phyloP scores from a whole-genome alignment of 2,797 vertebrate species.

The Ataeniobius toweri region DNA sequence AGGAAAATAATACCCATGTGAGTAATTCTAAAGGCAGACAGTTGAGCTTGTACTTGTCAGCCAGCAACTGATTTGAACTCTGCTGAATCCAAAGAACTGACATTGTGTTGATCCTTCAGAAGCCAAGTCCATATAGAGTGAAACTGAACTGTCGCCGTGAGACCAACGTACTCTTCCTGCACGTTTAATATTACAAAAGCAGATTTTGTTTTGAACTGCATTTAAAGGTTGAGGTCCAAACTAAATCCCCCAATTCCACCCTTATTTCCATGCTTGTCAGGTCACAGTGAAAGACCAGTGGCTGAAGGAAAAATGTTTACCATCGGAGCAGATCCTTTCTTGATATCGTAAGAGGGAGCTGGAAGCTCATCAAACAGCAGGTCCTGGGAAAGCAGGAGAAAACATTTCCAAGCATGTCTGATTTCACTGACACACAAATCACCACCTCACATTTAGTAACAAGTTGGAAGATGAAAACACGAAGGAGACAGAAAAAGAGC shows the following conservation, averaged over 20 bases:
- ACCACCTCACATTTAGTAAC: conserved; percentile 22
- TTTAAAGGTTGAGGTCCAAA: conserved; percentile 34
- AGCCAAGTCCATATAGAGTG: conserved; percentile 40
- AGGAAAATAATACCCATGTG: conserved; percentile 52
- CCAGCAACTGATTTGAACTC: conserved; percentile 30
- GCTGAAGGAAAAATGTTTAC: conserved; percentile 54
- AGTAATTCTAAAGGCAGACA: conserved; percentile 39
- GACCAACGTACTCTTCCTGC: conserved; percentile 25
- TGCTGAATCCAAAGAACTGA: conserved; percentile 19
- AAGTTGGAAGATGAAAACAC: conserved; percentile 27
- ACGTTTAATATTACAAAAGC: conserved; percentile 41
- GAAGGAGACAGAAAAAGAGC: conserved; percentile 17
- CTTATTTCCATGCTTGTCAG: conserved; percentile 58
- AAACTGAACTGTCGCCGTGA: conserved; percentile 41
- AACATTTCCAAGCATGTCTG: conserved; percentile 50
- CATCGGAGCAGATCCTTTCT: conserved; percentile 24
- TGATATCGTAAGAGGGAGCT: conserved; percentile 52
- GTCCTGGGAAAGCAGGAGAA: conserved; percentile 42
- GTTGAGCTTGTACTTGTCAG: conserved; percentile 33
- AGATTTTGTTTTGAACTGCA: conserved; percentile 39
- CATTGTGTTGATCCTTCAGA: conserved; percentile 37
- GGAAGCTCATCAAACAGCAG: conserved; percentile 57
- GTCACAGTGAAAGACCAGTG: conserved; percentile 28
- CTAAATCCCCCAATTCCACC: conserved; percentile 33
- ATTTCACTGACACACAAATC: conserved; percentile 54